Conservation (phyloP, 2,113 vertebrate genomes). For the western clawed frog (Xenopus tropicalis) region DNA sequence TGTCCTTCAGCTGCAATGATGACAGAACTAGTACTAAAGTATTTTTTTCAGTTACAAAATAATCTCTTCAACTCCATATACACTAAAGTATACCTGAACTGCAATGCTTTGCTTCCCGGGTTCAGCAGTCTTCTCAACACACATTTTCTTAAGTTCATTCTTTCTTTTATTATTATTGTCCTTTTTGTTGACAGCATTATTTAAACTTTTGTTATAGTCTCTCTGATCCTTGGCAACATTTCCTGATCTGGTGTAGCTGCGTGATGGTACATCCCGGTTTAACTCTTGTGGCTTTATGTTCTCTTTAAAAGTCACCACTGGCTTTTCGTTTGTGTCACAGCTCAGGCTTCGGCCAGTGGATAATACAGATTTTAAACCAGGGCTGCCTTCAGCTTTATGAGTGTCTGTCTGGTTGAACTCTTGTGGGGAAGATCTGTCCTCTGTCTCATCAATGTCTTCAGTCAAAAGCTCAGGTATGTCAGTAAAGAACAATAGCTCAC, state of each 20-base stretch:
- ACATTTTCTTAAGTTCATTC: constrained; percentile 81
- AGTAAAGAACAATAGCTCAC: constrained; percentile 86
- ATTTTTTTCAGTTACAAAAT: neutral
- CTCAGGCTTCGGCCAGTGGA: constrained; percentile 80
- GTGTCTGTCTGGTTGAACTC: constrained; percentile 79
- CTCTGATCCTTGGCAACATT: constrained; percentile 82
- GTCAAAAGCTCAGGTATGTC: constrained; percentile 87
- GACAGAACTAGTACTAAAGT: too few relatives aligned
- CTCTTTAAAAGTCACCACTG: constrained; percentile 94
- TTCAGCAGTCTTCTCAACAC: constrained; percentile 74
- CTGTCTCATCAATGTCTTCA: constrained; percentile 82
- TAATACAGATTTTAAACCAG: constrained; percentile 86
- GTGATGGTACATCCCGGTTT: constrained; percentile 70
- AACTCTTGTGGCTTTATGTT: constrained; percentile 90
- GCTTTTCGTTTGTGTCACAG: constrained; percentile 81
- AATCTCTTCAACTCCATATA: neutral
- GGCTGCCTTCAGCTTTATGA: constrained; percentile 66
- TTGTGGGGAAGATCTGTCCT: constrained; percentile 81
- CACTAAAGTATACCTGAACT: constrained; percentile 69
- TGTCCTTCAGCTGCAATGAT: too few relatives aligned
- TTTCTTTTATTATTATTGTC: constrained; percentile 87
- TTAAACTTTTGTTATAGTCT: constrained; percentile 74
- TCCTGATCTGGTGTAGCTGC: constrained; percentile 63
- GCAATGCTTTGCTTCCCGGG: constrained; percentile 77
- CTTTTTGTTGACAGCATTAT: constrained; percentile 64